A percentile compares a stretch with the other conserved stretches of the same genome.
These are phyloP conservation scores for Pogoniulus pusillus DNA, from an alignment of 2,797 vertebrate genomes.

Conservation along the genomic window DNA sequence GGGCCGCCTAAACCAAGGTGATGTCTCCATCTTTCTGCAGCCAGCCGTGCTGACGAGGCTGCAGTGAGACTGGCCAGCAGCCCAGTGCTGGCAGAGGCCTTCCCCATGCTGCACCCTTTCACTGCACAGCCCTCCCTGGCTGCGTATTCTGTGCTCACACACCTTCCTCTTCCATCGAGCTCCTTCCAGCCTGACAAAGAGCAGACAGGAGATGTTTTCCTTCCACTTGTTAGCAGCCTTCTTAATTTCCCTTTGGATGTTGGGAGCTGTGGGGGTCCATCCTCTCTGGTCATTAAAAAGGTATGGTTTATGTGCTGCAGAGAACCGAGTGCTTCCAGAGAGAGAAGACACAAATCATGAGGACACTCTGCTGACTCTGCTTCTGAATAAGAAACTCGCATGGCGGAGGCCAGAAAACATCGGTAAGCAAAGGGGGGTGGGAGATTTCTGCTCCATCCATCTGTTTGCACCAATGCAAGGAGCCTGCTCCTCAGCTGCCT, in stretches of 20 bases:
- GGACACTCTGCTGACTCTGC: constrained; percentile 63
- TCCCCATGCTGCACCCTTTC: background rate
- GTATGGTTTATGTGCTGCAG: constrained; percentile 32
- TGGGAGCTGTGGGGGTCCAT: background rate
- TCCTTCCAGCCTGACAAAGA: background rate
- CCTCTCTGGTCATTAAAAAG: background rate
- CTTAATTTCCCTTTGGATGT: background rate
- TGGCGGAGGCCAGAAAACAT: constrained; percentile 57
- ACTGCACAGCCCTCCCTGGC: background rate
- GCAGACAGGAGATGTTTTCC: background rate
- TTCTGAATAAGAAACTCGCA: constrained; percentile 63
- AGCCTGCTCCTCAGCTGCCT: background rate
- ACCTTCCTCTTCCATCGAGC: background rate
- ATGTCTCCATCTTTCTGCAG: background rate
- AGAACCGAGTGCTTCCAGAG: constrained; percentile 66
- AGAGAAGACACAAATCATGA: constrained; percentile 59
- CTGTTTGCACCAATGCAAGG: background rate
- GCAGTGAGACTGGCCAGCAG: constrained; percentile 21
- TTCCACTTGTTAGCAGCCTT: background rate
- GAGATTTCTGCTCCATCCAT: background rate
- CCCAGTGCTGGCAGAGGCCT: background rate
- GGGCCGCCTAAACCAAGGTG: background rate
- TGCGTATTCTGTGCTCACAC: background rate
- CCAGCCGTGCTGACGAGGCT: background rate
- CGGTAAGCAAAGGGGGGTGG: constrained; percentile 24